Percentiles rank a stretch among this genome's conserved stretches.
phyloP scores from a whole-genome alignment of 2,797 vertebrate species.

The Myotis daubentonii region DNA sequence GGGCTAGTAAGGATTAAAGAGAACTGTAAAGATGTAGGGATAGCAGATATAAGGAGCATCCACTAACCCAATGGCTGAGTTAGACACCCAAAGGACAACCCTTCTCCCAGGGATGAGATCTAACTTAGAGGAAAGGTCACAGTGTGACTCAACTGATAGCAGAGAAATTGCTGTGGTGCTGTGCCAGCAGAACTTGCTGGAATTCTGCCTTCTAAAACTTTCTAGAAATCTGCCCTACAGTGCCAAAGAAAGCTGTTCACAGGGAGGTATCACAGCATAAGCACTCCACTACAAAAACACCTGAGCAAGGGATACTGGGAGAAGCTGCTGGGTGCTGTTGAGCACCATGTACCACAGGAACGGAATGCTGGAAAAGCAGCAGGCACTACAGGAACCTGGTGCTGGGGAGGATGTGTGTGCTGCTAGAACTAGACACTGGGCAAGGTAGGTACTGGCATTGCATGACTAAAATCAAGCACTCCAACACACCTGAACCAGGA shows the following conservation, averaged over 20 bases:
- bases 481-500: neutral
- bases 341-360: neutral
- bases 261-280: neutral
- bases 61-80: neutral
- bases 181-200: neutral
- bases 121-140: neutral
- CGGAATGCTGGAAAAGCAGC: neutral
- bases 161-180: neutral
- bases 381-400: neutral
- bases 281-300: neutral
- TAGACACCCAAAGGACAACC: neutral
- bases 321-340: neutral
- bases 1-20: slow-evolving; percentile 37
- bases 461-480: neutral
- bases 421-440: neutral
- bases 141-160: neutral
- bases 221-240: neutral
- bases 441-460: neutral
- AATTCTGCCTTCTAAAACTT: slow-evolving; percentile 31
- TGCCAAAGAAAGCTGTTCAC: neutral
- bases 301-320: neutral
- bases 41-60: neutral
- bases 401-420: neutral
- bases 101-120: neutral
- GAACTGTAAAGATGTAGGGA: slow-evolving; percentile 3